These are phyloP conservation scores for Nemurella pictetii DNA, from an alignment of 2,888 invertebrate genomes.

Conservation along the genomic window DNA sequence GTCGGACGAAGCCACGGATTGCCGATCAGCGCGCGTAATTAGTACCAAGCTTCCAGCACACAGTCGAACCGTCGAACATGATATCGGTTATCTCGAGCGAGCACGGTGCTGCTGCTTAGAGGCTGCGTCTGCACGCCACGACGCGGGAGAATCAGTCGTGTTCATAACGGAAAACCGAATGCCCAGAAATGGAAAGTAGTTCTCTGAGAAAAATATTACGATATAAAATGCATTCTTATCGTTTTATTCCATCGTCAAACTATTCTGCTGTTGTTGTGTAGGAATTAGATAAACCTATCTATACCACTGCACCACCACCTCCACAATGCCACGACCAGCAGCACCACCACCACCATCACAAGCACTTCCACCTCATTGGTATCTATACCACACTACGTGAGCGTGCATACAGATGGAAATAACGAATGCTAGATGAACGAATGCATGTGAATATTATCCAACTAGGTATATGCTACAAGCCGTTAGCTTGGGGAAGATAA, in stretches of 20 bases:
- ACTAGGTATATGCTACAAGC: background rate
- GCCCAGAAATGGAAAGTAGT: conserved; percentile 32
- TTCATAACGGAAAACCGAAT: conserved; percentile 17
- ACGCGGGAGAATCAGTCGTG: conserved; percentile 5
- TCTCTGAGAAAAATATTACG: background rate
- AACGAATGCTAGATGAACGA: background rate
- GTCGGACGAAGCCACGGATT: too few species aligned
- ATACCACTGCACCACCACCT: background rate
- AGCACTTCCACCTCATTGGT: too few species aligned
- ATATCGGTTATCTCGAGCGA: background rate
- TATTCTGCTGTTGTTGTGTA: background rate
- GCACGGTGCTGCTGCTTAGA: background rate
- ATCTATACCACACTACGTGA: background rate
- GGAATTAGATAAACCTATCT: background rate
- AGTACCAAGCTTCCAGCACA: background rate
- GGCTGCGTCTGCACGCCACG: background rate
- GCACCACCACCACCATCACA: too few species aligned
- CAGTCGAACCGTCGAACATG: too few species aligned
- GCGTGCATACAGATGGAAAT: background rate
- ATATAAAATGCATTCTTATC: background rate
- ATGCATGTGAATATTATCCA: too few species aligned
- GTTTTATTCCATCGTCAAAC: conserved; percentile 2
- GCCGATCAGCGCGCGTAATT: background rate
- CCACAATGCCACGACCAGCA: background rate
- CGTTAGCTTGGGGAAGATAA: background rate